Percentiles rank a stretch among this genome's conserved stretches.
Evolutionary conservation across 2,113 vertebrate species (phyloP).

Genomic region (Pollimyrus isidori): DNA sequence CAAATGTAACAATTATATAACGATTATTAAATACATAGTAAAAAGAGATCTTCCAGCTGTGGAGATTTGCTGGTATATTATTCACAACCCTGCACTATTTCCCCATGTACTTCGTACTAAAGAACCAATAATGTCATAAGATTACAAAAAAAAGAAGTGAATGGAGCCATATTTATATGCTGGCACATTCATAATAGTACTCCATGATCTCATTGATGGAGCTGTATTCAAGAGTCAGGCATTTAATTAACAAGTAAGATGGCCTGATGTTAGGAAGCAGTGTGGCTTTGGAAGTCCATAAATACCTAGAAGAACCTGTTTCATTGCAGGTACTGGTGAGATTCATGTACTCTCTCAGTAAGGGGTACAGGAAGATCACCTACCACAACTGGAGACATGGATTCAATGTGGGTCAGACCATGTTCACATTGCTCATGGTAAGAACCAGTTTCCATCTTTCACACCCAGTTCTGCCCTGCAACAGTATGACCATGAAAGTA

Average conservation of each 20-base stretch:
- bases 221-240: not conserved
- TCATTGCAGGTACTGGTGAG: constrained; percentile 55
- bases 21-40: not conserved
- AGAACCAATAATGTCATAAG: not conserved
- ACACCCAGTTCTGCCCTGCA: not conserved
- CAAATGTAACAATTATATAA: not conserved
- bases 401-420: constrained; percentile 73
- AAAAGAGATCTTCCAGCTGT: not conserved
- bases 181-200: not conserved
- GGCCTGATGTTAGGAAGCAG: not conserved
- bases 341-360: constrained; percentile 65
- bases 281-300: not conserved
- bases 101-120: not conserved
- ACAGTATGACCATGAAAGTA: not conserved
- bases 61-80: not conserved
- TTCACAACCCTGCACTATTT: not conserved
- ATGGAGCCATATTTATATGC: not conserved
- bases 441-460: constrained; percentile 2
- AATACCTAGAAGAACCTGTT: not conserved
- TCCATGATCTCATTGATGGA: not conserved
- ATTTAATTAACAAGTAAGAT: not conserved
- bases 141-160: not conserved
- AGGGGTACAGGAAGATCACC: constrained; percentile 69
- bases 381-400: constrained; percentile 76
- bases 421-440: constrained; percentile 71